Conservation (phyloP, 2,888 invertebrate species). For the Agrotis puta region DNA sequence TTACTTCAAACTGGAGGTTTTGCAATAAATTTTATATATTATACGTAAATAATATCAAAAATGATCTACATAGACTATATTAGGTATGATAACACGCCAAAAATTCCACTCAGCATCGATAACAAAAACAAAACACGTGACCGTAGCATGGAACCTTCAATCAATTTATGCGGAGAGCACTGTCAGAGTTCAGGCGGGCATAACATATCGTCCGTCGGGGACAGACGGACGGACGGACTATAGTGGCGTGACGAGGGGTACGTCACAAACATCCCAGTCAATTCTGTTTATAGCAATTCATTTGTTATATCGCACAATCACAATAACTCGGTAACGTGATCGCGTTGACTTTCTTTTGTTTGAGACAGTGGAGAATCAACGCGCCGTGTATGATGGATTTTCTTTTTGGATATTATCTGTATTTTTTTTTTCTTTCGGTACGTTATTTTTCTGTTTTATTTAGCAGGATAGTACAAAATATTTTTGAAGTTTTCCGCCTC, state of each 20-base stretch:
- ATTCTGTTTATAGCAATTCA: conserved; percentile 68
- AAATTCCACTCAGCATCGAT: conserved; percentile 25
- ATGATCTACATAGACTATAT: neutral
- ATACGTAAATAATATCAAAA: neutral
- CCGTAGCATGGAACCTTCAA: conserved; percentile 68
- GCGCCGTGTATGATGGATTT: conserved; percentile 23
- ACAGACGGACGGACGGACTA: conserved; percentile 68
- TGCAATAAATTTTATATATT: neutral
- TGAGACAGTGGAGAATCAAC: conserved; percentile 25
- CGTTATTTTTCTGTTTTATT: neutral
- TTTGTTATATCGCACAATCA: conserved; percentile 62
- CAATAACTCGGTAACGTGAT: conserved; percentile 59
- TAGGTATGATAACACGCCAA: neutral
- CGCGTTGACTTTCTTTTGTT: conserved; percentile 54
- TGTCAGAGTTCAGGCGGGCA: conserved; percentile 78
- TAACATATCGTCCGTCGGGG: conserved; percentile 78
- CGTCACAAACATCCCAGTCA: conserved; percentile 71
- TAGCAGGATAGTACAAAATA: fast-evolving
- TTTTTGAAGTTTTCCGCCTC: neutral
- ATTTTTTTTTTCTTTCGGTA: neutral
- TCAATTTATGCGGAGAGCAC: conserved; percentile 72
- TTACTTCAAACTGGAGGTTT: no score
- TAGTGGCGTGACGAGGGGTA: conserved; percentile 75
- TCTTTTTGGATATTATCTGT: conserved; percentile 3
- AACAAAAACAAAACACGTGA: conserved; percentile 53